phyloP scores from a whole-genome alignment of 2,888 invertebrate genomes.

The Archips xylosteana region DNA sequence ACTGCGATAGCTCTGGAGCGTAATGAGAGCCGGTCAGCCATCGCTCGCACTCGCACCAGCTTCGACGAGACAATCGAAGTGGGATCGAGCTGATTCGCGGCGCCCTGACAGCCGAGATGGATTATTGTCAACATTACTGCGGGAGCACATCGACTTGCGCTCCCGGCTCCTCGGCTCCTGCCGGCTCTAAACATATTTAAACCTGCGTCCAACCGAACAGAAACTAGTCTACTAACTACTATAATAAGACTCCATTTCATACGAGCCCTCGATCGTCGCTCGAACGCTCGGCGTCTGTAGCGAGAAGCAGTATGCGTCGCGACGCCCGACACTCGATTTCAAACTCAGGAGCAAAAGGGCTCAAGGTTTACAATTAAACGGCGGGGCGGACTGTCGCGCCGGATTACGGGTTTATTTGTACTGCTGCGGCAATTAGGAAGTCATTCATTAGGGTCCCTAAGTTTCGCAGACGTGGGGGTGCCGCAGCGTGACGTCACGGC shows the following conservation, averaged over 20 bases:
- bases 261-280: conserved; percentile 52
- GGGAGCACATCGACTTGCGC: conserved; percentile 79
- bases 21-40: conserved; percentile 54
- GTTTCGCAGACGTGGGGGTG: conserved; percentile 85
- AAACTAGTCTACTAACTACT: conserved; percentile 53
- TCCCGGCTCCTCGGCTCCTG: conserved; percentile 62
- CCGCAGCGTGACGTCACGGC: conserved; percentile 75
- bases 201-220: conserved; percentile 43
- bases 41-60: conserved; percentile 53
- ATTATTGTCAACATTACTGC: conserved; percentile 84
- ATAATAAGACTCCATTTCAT: conserved; percentile 65
- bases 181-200: conserved; percentile 41
- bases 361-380: conserved; percentile 81
- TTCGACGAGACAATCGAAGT: conserved; percentile 80
- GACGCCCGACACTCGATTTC: conserved; percentile 76
- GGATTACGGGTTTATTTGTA: conserved; percentile 81
- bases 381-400: conserved; percentile 67
- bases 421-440: conserved; percentile 84
- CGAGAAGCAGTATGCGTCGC: conserved; percentile 68
- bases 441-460: conserved; percentile 85
- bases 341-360: conserved; percentile 74
- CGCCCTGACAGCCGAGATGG: conserved; percentile 82
- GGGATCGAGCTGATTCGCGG: conserved; percentile 81
- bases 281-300: conserved; percentile 63
- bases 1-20: conserved; percentile 59